Conservation (phyloP, 2,888 invertebrate species). For the Scaptomyza parva region DNA sequence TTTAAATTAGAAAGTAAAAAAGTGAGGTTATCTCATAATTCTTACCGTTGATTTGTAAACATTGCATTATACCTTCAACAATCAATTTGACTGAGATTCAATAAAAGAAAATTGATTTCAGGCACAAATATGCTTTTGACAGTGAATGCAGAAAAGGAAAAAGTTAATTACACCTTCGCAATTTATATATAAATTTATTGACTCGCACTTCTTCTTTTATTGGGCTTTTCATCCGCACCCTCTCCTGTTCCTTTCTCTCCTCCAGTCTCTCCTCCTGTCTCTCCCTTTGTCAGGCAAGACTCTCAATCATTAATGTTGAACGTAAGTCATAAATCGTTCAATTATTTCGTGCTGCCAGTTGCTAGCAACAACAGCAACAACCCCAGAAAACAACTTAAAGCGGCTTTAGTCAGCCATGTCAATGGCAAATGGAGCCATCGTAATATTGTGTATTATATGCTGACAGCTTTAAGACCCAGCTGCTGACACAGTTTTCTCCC, state of each 20-base stretch:
- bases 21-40: too few species aligned
- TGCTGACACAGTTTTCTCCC: constrained; percentile 53
- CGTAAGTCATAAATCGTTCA: constrained; percentile 57
- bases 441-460: constrained; percentile 58
- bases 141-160: constrained; percentile 17
- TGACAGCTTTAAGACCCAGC: constrained; percentile 61
- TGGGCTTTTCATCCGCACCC: background rate
- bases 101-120: background rate
- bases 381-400: constrained; percentile 44
- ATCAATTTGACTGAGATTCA: background rate
- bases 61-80: too few species aligned
- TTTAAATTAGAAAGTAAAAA: too few species aligned
- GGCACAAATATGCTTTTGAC: background rate
- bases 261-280: too few species aligned
- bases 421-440: constrained; percentile 48
- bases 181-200: constrained; percentile 44
- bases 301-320: constrained; percentile 37
- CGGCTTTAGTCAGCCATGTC: constrained; percentile 39
- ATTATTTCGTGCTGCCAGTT: constrained; percentile 46
- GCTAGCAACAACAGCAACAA: constrained; percentile 13
- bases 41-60: too few species aligned
- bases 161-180: constrained; percentile 36
- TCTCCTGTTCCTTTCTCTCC: background rate
- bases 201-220: constrained; percentile 12
- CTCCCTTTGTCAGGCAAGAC: constrained; percentile 3